Base-by-base conservation (phyloP, 2,888 invertebrate genomes). In the Mesorhabditis belari region DNA sequence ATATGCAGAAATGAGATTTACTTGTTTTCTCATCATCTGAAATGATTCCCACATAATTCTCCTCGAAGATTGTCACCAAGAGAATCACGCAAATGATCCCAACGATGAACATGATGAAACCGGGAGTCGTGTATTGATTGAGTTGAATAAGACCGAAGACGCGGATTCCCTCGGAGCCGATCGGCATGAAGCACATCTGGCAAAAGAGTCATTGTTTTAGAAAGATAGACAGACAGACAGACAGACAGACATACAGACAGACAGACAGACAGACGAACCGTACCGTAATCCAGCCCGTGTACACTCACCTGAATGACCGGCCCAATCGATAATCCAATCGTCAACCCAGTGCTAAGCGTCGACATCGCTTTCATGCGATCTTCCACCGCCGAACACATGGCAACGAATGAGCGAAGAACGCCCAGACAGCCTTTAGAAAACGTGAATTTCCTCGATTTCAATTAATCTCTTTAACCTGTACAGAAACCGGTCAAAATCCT, bases 11-110 rank as follows among this genome's bases (percentile, higher is more conserved):
- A n/a, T n/a, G n/a, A 12, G 21, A 19, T 12, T 19, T 12, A 19
- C n/a, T 21, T 23, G 63, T 61, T 19, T 52, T 49, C 21, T 69
- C 63, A 9, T 68, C 60, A 24, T 70, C 59, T 17, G 66, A 56
- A 9, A 71, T 64, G 28, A 71, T 66, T 29, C 71, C 73, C 2
- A 68, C 66, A 58, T 73, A 71, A 28, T 68, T 65, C 27, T 73
- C 73, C 2, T 55, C 53, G 67, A 73, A 73, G 50, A 66, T 62
- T 2, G 65, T 23, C 19, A 64, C 21, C 66, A 73, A 66, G 3
- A 69, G 27, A n/a, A 62, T 29, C 12, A 64, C 51, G 6, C 68
- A 64, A 17, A 57, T 21, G 0, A 71, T 29, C 49, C 62, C 63
- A 28, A 71, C 58, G 19, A 67, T 17, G 2, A 65, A 62, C 71